Percentiles rank a stretch among this genome's conserved stretches.
phyloP scores from a whole-genome alignment of 2,888 invertebrate genomes.

The Tricholauxania praeusta region DNA sequence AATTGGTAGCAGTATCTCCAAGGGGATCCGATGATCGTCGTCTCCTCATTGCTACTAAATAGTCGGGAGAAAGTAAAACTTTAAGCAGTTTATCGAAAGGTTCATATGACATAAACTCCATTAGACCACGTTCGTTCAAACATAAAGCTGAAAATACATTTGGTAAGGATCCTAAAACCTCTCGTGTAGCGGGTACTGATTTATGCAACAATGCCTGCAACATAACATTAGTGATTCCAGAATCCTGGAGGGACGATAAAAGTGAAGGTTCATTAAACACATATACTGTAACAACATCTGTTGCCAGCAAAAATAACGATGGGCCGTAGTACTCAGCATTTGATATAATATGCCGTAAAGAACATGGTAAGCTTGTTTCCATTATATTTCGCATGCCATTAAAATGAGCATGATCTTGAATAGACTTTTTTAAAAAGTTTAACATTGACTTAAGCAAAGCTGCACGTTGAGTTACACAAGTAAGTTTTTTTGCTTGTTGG shows the following conservation, averaged over 20 bases:
- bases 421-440: conserved; percentile 89
- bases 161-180: conserved; percentile 85
- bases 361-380: conserved; percentile 85
- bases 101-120: conserved; percentile 81
- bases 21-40: conserved; percentile 82
- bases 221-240: conserved; percentile 87
- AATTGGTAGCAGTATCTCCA: conserved; percentile 84
- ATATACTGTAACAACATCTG: conserved; percentile 88
- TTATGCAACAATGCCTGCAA: conserved; percentile 85
- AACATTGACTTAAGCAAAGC: conserved; percentile 89
- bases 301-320: conserved; percentile 83
- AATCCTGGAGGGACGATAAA: conserved; percentile 86
- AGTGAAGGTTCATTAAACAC: conserved; percentile 86
- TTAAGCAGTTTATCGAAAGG: conserved; percentile 87
- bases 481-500: conserved; percentile 55
- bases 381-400: conserved; percentile 87
- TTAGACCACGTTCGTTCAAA: conserved; percentile 83
- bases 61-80: conserved; percentile 83
- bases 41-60: conserved; percentile 86
- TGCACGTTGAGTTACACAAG: conserved; percentile 77
- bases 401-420: conserved; percentile 82
- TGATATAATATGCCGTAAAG: conserved; percentile 85
- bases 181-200: conserved; percentile 81
- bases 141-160: conserved; percentile 90
- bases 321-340: conserved; percentile 92